Conservation (phyloP, 2,888 invertebrate species). For the Galerucella nymphaeae region DNA sequence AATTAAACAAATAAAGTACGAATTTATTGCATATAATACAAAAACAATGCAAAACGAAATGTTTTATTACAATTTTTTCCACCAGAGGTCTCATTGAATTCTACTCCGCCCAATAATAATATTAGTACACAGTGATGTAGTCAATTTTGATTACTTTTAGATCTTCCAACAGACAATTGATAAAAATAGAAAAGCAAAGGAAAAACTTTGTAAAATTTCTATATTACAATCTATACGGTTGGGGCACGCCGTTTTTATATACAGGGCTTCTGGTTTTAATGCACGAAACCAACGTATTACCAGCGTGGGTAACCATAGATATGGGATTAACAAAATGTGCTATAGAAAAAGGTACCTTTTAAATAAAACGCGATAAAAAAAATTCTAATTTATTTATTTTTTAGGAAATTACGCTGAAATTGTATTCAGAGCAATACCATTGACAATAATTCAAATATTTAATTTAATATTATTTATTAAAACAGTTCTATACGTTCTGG, state of each 20-base stretch:
- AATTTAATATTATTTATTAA: constrained; percentile 76
- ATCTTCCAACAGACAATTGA: constrained; percentile 26
- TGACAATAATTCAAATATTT: constrained; percentile 71
- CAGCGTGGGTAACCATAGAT: constrained; percentile 44
- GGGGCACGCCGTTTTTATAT: constrained; percentile 73
- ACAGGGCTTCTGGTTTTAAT: constrained; percentile 69
- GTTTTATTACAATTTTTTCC: too few relatives aligned
- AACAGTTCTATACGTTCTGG: constrained; percentile 76
- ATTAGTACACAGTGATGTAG: not conserved
- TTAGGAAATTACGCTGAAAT: constrained; percentile 53
- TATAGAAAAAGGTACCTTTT: constrained; percentile 45
- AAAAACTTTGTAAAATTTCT: constrained; percentile 70
- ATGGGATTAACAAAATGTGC: constrained; percentile 46
- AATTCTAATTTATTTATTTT: constrained; percentile 25
- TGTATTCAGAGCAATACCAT: constrained; percentile 64
- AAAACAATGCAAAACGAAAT: too few relatives aligned
- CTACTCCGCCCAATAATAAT: too few relatives aligned
- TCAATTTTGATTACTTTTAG: constrained; percentile 32
- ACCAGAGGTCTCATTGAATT: too few relatives aligned
- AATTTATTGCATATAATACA: too few relatives aligned
- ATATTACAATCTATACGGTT: constrained; percentile 77
- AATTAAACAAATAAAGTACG: too few relatives aligned
- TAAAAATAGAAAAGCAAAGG: constrained; percentile 44
- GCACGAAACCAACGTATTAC: constrained; percentile 67
- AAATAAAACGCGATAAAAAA: too few relatives aligned